Conservation (phyloP, 2,797 vertebrate genomes). For the Molossus alvarezi region DNA sequence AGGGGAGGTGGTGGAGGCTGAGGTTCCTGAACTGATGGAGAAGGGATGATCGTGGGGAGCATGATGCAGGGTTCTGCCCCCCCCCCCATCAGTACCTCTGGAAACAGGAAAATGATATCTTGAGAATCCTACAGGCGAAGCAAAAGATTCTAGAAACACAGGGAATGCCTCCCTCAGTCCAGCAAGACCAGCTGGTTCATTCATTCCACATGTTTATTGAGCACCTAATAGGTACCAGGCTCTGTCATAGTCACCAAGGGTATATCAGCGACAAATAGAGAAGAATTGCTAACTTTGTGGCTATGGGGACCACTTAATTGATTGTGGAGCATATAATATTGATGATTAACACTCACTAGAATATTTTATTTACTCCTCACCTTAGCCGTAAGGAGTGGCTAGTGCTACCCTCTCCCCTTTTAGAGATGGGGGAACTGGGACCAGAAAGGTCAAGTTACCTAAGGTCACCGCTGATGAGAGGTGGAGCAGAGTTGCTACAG, state of each 20-base stretch:
- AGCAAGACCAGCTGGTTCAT: not conserved
- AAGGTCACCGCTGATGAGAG: not conserved
- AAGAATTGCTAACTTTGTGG: not conserved
- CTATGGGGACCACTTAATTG: not conserved
- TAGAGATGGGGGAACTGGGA: not conserved
- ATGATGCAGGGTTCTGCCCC: not conserved
- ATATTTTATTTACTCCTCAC: not conserved
- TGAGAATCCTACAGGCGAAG: not conserved
- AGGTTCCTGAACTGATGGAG: not conserved
- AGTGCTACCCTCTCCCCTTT: not conserved
- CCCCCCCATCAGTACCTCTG: not conserved
- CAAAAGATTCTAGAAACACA: not conserved
- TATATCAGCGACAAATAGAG: not conserved
- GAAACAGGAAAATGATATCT: not conserved
- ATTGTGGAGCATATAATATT: not conserved
- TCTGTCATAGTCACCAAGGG: not conserved
- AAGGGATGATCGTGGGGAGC: fast-evolving
- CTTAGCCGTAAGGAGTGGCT: fast-evolving
- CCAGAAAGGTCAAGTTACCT: not conserved
- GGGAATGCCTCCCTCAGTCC: not conserved
- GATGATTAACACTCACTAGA: not conserved
- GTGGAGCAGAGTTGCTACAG: not conserved
- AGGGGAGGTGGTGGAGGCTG: not conserved
- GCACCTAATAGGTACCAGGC: too few relatives aligned
- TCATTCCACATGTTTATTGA: not conserved